These are phyloP conservation scores for Astropecten irregularis DNA, from an alignment of 53 echinoderm and acorn worm species.

Conservation along the genomic window DNA sequence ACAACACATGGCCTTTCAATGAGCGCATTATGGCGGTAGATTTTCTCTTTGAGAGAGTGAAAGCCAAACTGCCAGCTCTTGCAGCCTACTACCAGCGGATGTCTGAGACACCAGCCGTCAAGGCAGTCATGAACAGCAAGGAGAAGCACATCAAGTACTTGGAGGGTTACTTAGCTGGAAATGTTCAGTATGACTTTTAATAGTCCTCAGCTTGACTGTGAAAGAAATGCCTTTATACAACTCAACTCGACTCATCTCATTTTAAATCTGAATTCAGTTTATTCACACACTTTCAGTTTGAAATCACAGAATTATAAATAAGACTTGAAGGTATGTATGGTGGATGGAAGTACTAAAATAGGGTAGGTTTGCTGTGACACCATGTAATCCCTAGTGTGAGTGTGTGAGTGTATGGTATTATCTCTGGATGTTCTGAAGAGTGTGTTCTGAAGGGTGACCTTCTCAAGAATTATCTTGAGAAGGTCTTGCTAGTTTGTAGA, in stretches of 20 bases:
- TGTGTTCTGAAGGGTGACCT: too few species aligned
- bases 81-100: slow-evolving; percentile 10
- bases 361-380: too few species aligned
- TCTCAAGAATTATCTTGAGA: too few species aligned
- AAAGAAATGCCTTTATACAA: too few species aligned
- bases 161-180: not conserved
- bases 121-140: not conserved
- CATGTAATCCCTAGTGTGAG: too few species aligned
- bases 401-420: too few species aligned
- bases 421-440: too few species aligned
- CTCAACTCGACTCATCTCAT: too few species aligned
- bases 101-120: not conserved
- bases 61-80: not conserved
- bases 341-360: too few species aligned
- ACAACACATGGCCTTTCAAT: not conserved
- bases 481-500: too few species aligned
- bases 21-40: not conserved
- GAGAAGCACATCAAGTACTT: not conserved
- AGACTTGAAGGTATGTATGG: not conserved
- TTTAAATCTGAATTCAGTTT: not conserved
- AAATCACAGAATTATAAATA: not conserved
- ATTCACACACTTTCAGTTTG: not conserved
- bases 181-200: not conserved
- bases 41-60: not conserved
- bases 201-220: too few species aligned